Evolutionary conservation across 2,888 invertebrate species (phyloP), one percentile per base, ranked within the genome.

Genomic region (Sarcophaga rosellei): DNA sequence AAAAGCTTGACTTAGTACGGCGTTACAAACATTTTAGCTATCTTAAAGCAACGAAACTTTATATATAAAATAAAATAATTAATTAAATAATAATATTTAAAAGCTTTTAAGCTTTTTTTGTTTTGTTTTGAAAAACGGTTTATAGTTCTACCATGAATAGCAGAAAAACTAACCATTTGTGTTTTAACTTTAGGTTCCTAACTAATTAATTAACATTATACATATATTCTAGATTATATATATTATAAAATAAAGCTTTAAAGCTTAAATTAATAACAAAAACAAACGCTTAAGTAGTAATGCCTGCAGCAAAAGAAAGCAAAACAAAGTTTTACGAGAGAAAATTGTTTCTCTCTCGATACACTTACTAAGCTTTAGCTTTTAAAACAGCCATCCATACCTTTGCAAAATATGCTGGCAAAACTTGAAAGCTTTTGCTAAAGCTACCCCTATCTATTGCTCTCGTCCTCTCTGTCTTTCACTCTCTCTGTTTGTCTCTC

Each of bases 1-100:
- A 82, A 86, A 86, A 86, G 86, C 86, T 84, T 86, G 86, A 84
- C 73, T 84, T 84, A 86, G 86, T 86, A 86, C 86, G 81, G 86
- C 86, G 86, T 86, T 82, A 75, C 10, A 20, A 17, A 61, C 1
- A 72, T 44, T 68, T 84, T 72, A 77, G 61, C 59, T 73, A 77
- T 78, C 61, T 69, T 17, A 53, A 53, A 82, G 82, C 82, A 78
- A 75, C 57, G 72, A 84, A 45, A 77, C 76, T 74, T 25, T 59
- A 76, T 57, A 62, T 57, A 35, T 62, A 62, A 2, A 35, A 35
- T 8, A 35, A 6, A 35, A 6, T 35, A 35, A 25, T 25, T 25
- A 25, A 0, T 25, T 0, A 25, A 25, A 25, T 25, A 25, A 23
- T 6, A 25, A 25, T 25, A 25, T 25, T 47, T 47, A 15, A 53